Conservation (phyloP, 2,888 invertebrate genomes). For the Drosophila dives region DNA sequence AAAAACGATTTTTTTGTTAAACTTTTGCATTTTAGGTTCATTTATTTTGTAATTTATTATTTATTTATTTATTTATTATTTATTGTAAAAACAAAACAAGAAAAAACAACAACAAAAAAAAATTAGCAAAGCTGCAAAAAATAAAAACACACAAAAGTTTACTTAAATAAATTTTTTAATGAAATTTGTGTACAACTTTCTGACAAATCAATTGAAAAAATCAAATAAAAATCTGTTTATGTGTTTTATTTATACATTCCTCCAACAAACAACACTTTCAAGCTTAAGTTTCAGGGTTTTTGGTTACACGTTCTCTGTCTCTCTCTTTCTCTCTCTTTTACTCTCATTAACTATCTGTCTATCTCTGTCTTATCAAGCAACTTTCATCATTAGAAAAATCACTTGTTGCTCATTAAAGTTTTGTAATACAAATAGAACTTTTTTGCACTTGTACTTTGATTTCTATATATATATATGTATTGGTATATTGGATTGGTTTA, state of each 20-base stretch:
- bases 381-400: constrained; percentile 35
- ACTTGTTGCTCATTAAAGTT: constrained; percentile 16
- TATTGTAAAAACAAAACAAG: constrained; percentile 70
- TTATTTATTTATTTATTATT: constrained; percentile 78
- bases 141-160: constrained; percentile 51
- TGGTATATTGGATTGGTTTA: constrained; percentile 6
- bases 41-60: constrained; percentile 76
- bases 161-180: constrained; percentile 76
- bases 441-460: constrained; percentile 9
- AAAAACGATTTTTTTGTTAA: constrained; percentile 58
- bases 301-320: constrained; percentile 14
- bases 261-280: constrained; percentile 53
- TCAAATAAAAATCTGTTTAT: constrained; percentile 39
- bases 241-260: constrained; percentile 67
- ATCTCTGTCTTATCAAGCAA: not conserved
- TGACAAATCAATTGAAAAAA: constrained; percentile 69
- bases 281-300: constrained; percentile 51
- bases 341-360: not conserved
- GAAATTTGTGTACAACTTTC: constrained; percentile 74
- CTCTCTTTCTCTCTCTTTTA: constrained; percentile 5
- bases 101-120: constrained; percentile 23
- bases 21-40: constrained; percentile 76
- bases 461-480: constrained; percentile 13
- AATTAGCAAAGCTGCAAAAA: constrained; percentile 42
- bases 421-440: constrained; percentile 31